Percentiles rank a stretch among this genome's conserved stretches.
phyloP scores from a whole-genome alignment of 1,140 invertebrate genomes.

The Tetragnatha versicolor region DNA sequence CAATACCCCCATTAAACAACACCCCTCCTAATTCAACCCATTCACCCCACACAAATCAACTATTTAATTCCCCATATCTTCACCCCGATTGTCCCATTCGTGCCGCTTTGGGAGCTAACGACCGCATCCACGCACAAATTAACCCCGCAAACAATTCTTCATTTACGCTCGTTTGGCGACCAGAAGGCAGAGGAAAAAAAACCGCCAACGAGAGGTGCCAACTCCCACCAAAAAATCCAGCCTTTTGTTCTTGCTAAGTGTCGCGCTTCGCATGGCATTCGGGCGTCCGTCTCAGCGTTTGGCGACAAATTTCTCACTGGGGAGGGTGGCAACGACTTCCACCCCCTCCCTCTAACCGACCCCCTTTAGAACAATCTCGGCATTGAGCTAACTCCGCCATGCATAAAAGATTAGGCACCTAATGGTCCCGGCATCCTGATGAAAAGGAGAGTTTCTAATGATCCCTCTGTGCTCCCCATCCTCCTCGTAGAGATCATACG shows the following conservation, averaged over 20 bases:
- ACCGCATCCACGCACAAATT: slow-evolving; percentile 6
- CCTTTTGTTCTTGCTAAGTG: slow-evolving; percentile 33
- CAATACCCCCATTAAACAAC: not conserved
- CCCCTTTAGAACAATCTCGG: slow-evolving; percentile 41
- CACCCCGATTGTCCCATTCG: slow-evolving; percentile 28
- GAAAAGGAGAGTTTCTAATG: slow-evolving; percentile 52
- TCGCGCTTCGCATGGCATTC: slow-evolving; percentile 31
- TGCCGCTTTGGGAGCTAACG: slow-evolving; percentile 2
- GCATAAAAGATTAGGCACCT: slow-evolving; percentile 55
- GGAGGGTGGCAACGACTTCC: not conserved
- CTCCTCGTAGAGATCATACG: slow-evolving; percentile 23
- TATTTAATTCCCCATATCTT: slow-evolving; percentile 16
- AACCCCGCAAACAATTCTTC: slow-evolving; percentile 1
- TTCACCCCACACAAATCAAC: slow-evolving; percentile 48
- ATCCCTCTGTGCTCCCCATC: slow-evolving; percentile 48
- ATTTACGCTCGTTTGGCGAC: not conserved
- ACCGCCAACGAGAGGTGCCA: not conserved
- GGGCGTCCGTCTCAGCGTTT: slow-evolving; percentile 20
- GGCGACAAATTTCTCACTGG: slow-evolving; percentile 46
- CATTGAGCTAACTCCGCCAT: slow-evolving; percentile 46
- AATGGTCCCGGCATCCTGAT: slow-evolving; percentile 49
- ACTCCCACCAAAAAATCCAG: not conserved
- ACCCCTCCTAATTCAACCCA: not conserved
- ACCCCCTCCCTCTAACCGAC: not conserved
- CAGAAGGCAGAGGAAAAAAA: not conserved